phyloP scores from a whole-genome alignment of 2,113 vertebrate species.

The Sarotherodon lohbergeri region DNA sequence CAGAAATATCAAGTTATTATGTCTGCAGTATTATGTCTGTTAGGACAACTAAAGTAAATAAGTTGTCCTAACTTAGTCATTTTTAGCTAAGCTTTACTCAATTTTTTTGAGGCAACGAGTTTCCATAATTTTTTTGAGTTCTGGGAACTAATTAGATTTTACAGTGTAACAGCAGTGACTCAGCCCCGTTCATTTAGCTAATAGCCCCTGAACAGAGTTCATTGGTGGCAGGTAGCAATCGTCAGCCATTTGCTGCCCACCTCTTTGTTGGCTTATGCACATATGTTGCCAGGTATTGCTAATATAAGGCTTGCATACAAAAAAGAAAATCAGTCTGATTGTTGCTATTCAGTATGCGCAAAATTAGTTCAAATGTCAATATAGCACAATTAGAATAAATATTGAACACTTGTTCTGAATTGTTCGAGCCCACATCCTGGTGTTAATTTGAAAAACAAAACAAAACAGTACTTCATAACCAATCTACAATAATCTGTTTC shows the following conservation, averaged over 20 bases:
- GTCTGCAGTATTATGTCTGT: no score
- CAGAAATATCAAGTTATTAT: no score
- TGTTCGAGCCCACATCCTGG: background rate
- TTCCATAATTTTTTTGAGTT: no score
- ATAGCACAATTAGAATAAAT: background rate
- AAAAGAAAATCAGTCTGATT: background rate
- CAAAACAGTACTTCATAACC: background rate
- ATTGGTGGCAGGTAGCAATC: background rate
- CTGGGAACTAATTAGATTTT: no score
- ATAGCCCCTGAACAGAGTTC: background rate
- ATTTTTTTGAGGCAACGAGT: no score
- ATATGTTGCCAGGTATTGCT: background rate
- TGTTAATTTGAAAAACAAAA: background rate
- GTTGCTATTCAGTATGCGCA: background rate
- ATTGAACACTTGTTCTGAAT: background rate
- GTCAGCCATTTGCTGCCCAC: background rate
- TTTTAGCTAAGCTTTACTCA: no score
- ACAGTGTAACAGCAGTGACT: background rate
- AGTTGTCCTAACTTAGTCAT: no score
- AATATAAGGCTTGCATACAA: background rate
- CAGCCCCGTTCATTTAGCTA: constrained; percentile 11
- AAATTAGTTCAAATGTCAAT: background rate
- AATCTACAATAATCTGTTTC: background rate
- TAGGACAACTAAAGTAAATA: no score
- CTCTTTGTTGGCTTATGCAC: background rate